phyloP scores from a whole-genome alignment of 2,797 vertebrate genomes.

The Danio kyathit region DNA sequence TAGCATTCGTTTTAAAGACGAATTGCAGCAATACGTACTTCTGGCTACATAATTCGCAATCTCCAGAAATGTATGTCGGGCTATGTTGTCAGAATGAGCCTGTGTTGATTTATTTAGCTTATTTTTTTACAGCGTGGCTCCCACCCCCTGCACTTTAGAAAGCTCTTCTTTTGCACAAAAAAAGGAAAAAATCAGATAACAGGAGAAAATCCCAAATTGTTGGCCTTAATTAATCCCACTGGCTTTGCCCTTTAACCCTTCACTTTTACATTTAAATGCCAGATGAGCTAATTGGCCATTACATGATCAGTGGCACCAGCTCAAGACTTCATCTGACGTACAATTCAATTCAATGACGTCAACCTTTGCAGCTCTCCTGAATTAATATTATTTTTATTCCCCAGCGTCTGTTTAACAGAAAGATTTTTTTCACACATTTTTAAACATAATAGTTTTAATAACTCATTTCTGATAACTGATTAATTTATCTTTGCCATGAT shows the following conservation, averaged over 20 bases:
- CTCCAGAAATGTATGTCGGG: no score
- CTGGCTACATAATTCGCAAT: no score
- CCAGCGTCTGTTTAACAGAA: no score
- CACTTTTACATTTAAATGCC: conserved; percentile 29
- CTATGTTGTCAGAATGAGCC: no score
- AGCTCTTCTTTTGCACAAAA: neutral
- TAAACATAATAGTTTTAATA: no score
- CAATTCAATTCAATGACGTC: conserved; percentile 39
- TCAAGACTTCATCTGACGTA: conserved; percentile 37
- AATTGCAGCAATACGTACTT: no score
- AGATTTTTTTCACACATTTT: no score
- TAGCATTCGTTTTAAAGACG: no score
- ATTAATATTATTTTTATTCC: no score
- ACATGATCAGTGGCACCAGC: conserved; percentile 23
- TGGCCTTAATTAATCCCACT: conserved; percentile 9
- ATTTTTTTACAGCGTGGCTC: neutral
- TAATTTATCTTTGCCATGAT: no score
- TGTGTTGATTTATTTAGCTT: no score
- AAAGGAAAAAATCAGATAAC: neutral
- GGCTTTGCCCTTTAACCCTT: conserved; percentile 36
- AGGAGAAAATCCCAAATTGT: neutral
- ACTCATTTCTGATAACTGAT: no score
- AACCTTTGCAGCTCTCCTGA: neutral
- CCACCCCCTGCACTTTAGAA: neutral
- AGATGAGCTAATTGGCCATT: conserved; percentile 46